phyloP scores from a whole-genome alignment of 2,797 vertebrate species.

The Chaenodraco wilsoni region DNA sequence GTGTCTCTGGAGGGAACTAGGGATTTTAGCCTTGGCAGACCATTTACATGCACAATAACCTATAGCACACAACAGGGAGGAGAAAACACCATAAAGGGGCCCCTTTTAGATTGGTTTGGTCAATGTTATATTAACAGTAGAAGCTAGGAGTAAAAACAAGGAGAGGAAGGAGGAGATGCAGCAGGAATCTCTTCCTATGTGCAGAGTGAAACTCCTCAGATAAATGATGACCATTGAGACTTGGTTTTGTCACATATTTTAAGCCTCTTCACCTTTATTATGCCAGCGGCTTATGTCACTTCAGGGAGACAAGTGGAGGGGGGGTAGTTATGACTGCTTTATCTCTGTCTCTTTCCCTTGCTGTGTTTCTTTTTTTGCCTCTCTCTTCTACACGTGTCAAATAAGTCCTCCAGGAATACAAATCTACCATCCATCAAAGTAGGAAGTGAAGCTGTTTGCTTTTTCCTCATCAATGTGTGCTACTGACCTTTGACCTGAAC shows the following conservation, averaged over 20 bases:
- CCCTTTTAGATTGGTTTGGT: too few relatives aligned
- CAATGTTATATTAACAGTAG: too few relatives aligned
- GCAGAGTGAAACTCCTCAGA: conserved; percentile 11
- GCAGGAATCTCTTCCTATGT: too few relatives aligned
- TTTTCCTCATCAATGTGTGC: conserved; percentile 38
- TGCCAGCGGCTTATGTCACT: conserved; percentile 43
- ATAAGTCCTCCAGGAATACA: conserved; percentile 17
- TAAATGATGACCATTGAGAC: conserved; percentile 31
- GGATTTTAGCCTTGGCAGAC: too few relatives aligned
- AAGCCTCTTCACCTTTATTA: conserved; percentile 34
- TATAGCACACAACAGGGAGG: too few relatives aligned
- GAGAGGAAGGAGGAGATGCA: too few relatives aligned
- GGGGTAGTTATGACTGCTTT: conserved; percentile 16
- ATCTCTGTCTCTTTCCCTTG: background rate
- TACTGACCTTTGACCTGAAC: conserved; percentile 36
- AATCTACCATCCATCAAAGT: conserved; percentile 26
- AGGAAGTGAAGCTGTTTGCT: conserved; percentile 27
- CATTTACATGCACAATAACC: too few relatives aligned
- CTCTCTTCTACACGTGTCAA: conserved; percentile 20
- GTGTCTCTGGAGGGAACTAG: too few relatives aligned
- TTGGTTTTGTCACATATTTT: conserved; percentile 31
- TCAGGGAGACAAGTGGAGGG: conserved; percentile 24
- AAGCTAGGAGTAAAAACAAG: too few relatives aligned
- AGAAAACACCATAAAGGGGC: too few relatives aligned
- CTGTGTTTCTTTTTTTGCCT: conserved; percentile 13